Percentiles rank a stretch among this genome's conserved stretches.
Evolutionary conservation across 2,888 invertebrate species (phyloP).

Genomic region (Drosophila gaucha): DNA sequence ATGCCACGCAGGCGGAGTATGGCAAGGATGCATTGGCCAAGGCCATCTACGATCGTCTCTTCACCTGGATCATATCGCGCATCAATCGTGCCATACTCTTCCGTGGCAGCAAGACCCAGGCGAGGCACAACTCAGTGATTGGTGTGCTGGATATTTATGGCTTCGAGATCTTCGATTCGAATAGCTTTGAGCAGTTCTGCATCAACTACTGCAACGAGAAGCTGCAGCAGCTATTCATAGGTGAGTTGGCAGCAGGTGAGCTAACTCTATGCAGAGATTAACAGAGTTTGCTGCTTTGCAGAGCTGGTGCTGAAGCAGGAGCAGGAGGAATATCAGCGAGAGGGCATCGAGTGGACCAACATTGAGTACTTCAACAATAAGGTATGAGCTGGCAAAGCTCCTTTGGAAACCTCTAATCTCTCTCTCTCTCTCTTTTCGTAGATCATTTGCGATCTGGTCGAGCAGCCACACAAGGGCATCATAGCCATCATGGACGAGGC

Average conservation of each 20-base stretch:
- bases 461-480: constrained; percentile 96
- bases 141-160: constrained; percentile 99
- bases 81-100: constrained; percentile 96
- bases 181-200: constrained; percentile 99
- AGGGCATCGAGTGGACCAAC: constrained; percentile 98
- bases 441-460: constrained; percentile 97
- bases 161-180: constrained; percentile 98
- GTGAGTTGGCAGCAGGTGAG: constrained; percentile 85
- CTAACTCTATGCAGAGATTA: background rate
- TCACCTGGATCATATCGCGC: constrained; percentile 96
- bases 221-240: constrained; percentile 98
- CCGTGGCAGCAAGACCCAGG: constrained; percentile 85
- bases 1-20: constrained; percentile 92
- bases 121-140: constrained; percentile 83
- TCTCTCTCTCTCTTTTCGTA: constrained; percentile 24
- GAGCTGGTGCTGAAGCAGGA: constrained; percentile 98
- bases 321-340: constrained; percentile 97
- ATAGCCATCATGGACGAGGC: constrained; percentile 98
- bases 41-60: constrained; percentile 97
- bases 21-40: constrained; percentile 96
- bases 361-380: constrained; percentile 99
- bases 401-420: background rate
- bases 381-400: constrained; percentile 78
- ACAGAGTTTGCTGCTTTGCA: constrained; percentile 75
- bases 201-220: constrained; percentile 99